These are phyloP conservation scores for Heliothis subflexa DNA, from an alignment of 1,140 invertebrate species.

Conservation along the genomic window DNA sequence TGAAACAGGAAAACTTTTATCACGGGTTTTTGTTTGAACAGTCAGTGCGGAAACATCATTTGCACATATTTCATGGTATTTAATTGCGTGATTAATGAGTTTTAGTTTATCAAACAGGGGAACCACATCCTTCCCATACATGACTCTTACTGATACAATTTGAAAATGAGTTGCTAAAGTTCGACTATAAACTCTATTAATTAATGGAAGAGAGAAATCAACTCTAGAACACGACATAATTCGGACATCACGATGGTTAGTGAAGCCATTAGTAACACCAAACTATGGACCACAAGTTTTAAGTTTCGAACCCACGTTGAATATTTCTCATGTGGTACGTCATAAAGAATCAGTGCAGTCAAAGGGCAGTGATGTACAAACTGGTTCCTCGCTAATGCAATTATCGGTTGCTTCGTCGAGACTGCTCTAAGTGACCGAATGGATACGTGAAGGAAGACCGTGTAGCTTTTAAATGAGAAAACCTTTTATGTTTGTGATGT, in stretches of 20 bases:
- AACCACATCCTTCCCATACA: conserved; percentile 34
- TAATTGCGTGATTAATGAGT: conserved; percentile 43
- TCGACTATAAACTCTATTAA: neutral
- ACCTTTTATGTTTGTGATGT: conserved; percentile 30
- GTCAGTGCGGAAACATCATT: conserved; percentile 32
- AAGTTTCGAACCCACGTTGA: conserved; percentile 29
- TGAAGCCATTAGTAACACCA: conserved; percentile 8
- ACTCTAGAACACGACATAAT: neutral
- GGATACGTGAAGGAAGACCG: conserved; percentile 37
- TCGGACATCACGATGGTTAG: neutral
- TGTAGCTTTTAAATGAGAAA: conserved; percentile 42
- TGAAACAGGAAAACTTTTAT: conserved; percentile 38
- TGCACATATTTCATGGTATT: conserved; percentile 42
- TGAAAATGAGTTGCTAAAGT: neutral
- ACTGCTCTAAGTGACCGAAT: conserved; percentile 56
- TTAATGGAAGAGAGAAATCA: neutral
- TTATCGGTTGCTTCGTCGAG: conserved; percentile 58
- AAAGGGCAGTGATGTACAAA: conserved; percentile 58
- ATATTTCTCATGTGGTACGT: conserved; percentile 51
- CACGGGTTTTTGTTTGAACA: conserved; percentile 22
- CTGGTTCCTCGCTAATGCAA: conserved; percentile 64
- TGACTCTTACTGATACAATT: neutral
- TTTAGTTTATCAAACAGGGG: conserved; percentile 31
- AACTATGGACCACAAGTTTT: conserved; percentile 22
- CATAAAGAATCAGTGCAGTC: conserved; percentile 61